Conservation (phyloP, 2,797 vertebrate species). For the Avahi laniger region DNA sequence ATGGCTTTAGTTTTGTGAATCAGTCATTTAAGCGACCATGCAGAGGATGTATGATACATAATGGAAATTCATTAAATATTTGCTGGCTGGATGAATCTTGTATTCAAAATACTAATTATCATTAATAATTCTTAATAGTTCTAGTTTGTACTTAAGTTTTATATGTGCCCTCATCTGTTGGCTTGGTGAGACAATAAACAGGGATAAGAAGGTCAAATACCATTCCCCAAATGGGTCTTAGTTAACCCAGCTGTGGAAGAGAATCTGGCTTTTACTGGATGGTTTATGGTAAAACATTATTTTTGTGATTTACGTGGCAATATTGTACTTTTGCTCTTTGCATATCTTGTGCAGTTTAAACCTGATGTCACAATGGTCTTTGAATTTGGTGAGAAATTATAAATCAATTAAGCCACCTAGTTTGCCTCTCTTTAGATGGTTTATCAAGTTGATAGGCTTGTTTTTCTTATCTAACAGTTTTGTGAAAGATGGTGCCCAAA, state of each 20-base stretch:
- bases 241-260: not conserved
- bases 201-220: not conserved
- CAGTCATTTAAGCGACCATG: not conserved
- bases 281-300: not conserved
- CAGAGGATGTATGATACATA: not conserved
- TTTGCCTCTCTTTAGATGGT: not conserved
- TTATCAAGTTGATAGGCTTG: not conserved
- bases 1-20: conserved; percentile 38
- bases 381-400: not conserved
- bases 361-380: not conserved
- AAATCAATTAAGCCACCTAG: not conserved
- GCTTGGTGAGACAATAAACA: not conserved
- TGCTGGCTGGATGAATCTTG: conserved; percentile 53
- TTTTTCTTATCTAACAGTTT: not conserved
- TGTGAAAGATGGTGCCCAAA: not conserved
- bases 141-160: not conserved
- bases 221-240: not conserved
- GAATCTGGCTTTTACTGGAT: not conserved
- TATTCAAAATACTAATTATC: conserved; percentile 62
- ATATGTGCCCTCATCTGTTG: not conserved
- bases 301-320: not conserved
- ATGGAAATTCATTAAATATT: conserved; percentile 51
- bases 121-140: conserved; percentile 36
- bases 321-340: not conserved
- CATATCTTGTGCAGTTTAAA: not conserved